Conservation (phyloP, 92 coral and sea anemone species). For the Actinernus sp. region DNA sequence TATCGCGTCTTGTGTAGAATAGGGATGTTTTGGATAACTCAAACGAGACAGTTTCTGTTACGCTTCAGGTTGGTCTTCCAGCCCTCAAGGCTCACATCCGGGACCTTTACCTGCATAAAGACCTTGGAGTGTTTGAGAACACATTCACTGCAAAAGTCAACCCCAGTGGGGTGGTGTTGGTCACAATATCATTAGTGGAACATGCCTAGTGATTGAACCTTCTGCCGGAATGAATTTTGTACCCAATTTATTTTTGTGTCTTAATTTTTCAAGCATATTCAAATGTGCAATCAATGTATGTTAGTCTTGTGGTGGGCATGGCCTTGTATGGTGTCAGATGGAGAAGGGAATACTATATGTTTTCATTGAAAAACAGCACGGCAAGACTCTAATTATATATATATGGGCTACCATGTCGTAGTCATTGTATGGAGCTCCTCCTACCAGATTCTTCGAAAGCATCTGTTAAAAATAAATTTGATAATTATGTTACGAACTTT, state of each 20-base stretch:
- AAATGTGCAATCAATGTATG: neutral
- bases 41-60: too few species aligned
- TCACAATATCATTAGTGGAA: conserved; percentile 51
- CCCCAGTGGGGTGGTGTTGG: conserved; percentile 92
- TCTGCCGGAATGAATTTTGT: too few species aligned
- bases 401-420: too few species aligned
- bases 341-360: too few species aligned
- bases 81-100: conserved; percentile 57
- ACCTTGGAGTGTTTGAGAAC: conserved; percentile 68
- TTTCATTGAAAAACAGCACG: too few species aligned
- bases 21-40: neutral
- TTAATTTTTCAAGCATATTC: neutral
- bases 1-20: too few species aligned
- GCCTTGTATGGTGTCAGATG: too few species aligned
- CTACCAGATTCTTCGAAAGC: neutral
- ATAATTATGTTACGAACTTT: neutral
- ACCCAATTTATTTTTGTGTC: neutral
- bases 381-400: too few species aligned
- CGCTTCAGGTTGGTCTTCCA: conserved; percentile 65
- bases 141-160: conserved; percentile 76
- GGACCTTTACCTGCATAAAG: conserved; percentile 75
- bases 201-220: too few species aligned
- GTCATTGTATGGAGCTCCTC: too few species aligned
- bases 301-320: neutral
- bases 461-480: neutral